Conservation (phyloP, 2,797 vertebrate genomes). For the Chaenodraco wilsoni region DNA sequence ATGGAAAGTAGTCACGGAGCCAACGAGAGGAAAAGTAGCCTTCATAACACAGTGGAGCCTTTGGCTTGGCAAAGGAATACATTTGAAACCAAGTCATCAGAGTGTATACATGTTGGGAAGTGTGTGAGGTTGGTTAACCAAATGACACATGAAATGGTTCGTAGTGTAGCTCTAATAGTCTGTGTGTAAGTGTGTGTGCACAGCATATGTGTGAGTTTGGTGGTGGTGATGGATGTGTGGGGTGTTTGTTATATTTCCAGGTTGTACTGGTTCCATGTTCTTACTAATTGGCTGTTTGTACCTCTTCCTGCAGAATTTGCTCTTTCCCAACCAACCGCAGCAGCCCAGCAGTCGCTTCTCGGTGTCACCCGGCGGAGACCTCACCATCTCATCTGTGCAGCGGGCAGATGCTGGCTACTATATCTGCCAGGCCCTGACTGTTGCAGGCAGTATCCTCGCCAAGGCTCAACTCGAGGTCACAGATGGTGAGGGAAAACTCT, state of each 20-base stretch:
- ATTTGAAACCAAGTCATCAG: conserved; percentile 50
- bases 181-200: conserved; percentile 27
- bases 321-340: conserved; percentile 98
- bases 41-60: conserved; percentile 55
- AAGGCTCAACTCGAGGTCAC: conserved; percentile 99
- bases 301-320: conserved; percentile 88
- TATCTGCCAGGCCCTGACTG: conserved; percentile 98
- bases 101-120: conserved; percentile 39
- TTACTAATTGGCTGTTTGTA: conserved; percentile 66
- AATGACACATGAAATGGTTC: conserved; percentile 45
- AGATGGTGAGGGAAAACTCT: conserved; percentile 88
- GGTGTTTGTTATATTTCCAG: conserved; percentile 50
- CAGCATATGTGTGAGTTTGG: conserved; percentile 18
- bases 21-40: conserved; percentile 43
- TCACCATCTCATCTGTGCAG: conserved; percentile 95
- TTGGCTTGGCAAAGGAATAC: conserved; percentile 61
- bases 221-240: conserved; percentile 15
- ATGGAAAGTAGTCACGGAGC: conserved; percentile 48
- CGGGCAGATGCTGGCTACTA: conserved; percentile 96
- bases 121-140: conserved; percentile 50
- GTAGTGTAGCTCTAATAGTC: conserved; percentile 30
- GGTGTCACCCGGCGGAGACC: conserved; percentile 92
- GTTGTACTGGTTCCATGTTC: conserved; percentile 50
- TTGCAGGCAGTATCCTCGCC: conserved; percentile 98
- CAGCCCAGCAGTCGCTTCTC: conserved; percentile 95